Conservation (phyloP, 2,113 vertebrate species). For the Ciconia stormi region DNA sequence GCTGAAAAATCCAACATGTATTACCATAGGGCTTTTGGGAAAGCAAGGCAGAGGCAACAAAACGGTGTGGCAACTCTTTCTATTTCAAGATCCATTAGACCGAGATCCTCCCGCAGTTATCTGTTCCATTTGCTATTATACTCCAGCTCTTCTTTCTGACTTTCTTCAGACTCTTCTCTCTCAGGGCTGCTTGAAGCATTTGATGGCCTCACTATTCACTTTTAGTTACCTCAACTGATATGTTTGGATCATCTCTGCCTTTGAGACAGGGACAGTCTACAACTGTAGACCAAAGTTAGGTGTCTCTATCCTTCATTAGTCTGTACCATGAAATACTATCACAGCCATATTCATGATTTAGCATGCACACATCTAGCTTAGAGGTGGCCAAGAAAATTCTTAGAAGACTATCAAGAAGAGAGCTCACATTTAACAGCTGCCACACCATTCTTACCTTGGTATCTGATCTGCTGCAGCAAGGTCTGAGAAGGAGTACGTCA, state of each 20-base stretch:
- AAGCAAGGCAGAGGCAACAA: neutral
- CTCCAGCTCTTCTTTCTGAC: neutral
- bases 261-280: neutral
- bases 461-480: conserved; percentile 71
- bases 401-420: neutral
- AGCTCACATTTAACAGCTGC: neutral
- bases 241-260: neutral
- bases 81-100: neutral
- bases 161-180: neutral
- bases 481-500: conserved; percentile 78
- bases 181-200: neutral
- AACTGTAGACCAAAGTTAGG: neutral
- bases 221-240: neutral
- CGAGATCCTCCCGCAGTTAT: neutral
- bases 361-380: neutral
- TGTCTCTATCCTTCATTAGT: neutral
- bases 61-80: neutral
- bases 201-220: neutral
- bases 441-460: conserved; percentile 80
- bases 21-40: neutral
- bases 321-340: neutral
- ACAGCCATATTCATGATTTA: neutral
- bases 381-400: neutral
- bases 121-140: neutral
- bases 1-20: neutral